Base-by-base conservation (phyloP, 2,797 vertebrate genomes). In the Eulemur mongoz region DNA sequence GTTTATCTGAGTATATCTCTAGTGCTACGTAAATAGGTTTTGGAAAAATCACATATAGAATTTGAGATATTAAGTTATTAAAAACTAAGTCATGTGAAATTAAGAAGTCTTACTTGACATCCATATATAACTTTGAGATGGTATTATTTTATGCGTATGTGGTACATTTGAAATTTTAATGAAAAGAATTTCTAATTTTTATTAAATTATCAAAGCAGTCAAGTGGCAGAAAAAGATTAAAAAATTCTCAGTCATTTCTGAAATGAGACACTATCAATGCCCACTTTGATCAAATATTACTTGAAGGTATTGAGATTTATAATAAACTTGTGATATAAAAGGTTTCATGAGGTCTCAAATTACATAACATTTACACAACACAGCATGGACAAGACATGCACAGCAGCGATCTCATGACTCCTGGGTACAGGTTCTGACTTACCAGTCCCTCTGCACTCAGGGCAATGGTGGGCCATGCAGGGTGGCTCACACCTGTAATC, bases 21-120 rank as follows among this genome's bases (percentile, higher is more conserved):
- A 20, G 30, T 70, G 32, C 2, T 89, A 25, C 91, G 8, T 7
- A 92, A 79, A 82, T 45, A 50, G 43, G 4, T 3, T 86, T 91
- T 27, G 12, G 8, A 86, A 73, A 89, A 4, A 45, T 63, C 40
- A 92, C 84, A 52, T 70, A 72, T 61, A n/a, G 25, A 81, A 84
- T 85, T 63, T 73, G 32, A 75, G 13, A 35, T 40, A 72, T 59
- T 72, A 94, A 25, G 9, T 80, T 65, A 1, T 23, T 81, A 76
- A 96, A 87, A 82, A 11, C 15, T 92, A 88, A 89, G 10, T 94
- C 52, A 80, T 17, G 14, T 85, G 67, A 89, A 50, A 65, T 89
- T 8, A 67, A 48, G 7, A 69, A 65, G 65, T 75, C 57, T 93
- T 82, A 88, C 18, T 82, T 82, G 17, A 45, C 18, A 15, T 52